These are phyloP conservation scores for Schizaphis graminum DNA, from an alignment of 2,888 invertebrate genomes.

Conservation along the genomic window DNA sequence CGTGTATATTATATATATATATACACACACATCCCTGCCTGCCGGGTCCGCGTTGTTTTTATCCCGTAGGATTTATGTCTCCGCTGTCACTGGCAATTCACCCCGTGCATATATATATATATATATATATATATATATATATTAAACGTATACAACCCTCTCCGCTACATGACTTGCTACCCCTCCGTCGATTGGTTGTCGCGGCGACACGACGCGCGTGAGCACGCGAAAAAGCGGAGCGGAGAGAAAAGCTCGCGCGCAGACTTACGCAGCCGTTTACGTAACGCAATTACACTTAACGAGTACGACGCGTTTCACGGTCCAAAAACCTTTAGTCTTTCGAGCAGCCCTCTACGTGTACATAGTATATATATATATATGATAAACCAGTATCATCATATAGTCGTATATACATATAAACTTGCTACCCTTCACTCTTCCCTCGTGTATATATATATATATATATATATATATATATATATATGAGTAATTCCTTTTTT, in stretches of 20 bases:
- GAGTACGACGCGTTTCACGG: slow-evolving; percentile 64
- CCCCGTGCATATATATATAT: not conserved
- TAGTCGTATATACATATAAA: not conserved
- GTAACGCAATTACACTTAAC: slow-evolving; percentile 65
- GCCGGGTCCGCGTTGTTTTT: slow-evolving; percentile 55
- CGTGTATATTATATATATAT: not conserved
- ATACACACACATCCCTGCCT: not conserved
- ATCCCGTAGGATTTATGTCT: slow-evolving; percentile 64
- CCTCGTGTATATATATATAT: not conserved
- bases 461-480: not conserved
- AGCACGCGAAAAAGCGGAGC: not conserved
- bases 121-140: not conserved
- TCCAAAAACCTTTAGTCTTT: slow-evolving; percentile 48
- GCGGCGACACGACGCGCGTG: slow-evolving; percentile 1
- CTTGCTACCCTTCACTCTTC: not conserved
- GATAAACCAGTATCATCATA: slow-evolving; percentile 9
- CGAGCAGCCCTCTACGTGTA: not conserved
- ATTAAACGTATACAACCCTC: not conserved
- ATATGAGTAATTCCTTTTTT: slow-evolving; percentile 53
- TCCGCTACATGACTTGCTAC: not conserved
- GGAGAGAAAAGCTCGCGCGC: slow-evolving; percentile 7
- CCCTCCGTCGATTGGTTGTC: slow-evolving; percentile 37
- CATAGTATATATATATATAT: not conserved
- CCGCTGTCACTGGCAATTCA: slow-evolving; percentile 61
- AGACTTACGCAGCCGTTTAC: slow-evolving; percentile 52